Conservation (phyloP, 1,140 invertebrate genomes). For the Pseudomyrmex concolor region DNA sequence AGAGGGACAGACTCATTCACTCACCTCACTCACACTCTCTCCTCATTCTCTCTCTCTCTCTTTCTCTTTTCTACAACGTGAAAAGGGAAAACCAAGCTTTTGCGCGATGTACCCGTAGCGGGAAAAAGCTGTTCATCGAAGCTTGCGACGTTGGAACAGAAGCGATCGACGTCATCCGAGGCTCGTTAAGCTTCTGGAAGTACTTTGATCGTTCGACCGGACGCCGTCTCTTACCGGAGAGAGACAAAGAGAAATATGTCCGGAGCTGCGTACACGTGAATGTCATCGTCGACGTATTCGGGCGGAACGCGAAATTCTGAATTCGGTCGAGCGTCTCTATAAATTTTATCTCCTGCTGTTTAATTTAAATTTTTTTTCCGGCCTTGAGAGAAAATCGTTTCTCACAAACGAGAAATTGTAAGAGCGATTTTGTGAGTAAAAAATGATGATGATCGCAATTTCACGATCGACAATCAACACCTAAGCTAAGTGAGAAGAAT, state of each 20-base stretch:
- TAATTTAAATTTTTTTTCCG: background rate
- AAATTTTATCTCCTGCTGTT: background rate
- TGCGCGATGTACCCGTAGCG: conserved; percentile 65
- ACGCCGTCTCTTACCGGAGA: conserved; percentile 73
- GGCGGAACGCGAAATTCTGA: conserved; percentile 43
- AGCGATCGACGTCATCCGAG: conserved; percentile 78
- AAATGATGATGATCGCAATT: background rate
- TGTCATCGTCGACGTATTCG: conserved; percentile 15
- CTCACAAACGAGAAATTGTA: background rate
- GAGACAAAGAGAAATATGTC: conserved; percentile 69
- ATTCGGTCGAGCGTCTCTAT: conserved; percentile 2
- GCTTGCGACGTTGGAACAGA: conserved; percentile 77
- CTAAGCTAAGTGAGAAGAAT: background rate
- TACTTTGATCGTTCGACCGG: conserved; percentile 81
- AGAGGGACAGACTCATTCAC: conserved; percentile 30
- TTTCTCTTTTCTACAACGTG: conserved; percentile 41
- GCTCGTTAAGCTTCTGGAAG: conserved; percentile 74
- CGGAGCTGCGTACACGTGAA: conserved; percentile 39
- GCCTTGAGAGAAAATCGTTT: background rate
- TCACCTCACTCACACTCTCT: conserved; percentile 32
- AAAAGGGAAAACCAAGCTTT: conserved; percentile 70
- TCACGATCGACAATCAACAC: background rate
- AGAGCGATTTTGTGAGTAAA: background rate
- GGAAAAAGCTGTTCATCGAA: conserved; percentile 76
- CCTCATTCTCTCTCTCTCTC: conserved; percentile 17